These are phyloP conservation scores for Dromas ardeola DNA, from an alignment of 2,113 vertebrate genomes.

Conservation along the genomic window DNA sequence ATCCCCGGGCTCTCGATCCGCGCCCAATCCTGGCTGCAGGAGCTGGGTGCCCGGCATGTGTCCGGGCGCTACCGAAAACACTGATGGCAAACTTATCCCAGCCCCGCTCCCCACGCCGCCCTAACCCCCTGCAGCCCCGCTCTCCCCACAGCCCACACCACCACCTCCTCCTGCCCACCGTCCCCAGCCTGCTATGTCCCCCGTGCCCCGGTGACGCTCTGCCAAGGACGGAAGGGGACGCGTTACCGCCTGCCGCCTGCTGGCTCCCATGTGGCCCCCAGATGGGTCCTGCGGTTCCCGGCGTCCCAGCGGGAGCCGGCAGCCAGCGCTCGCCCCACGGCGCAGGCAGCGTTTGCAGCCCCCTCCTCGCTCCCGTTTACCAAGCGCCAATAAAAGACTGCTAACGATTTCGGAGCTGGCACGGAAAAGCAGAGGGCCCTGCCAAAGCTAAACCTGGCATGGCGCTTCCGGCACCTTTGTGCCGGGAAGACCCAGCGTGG, in stretches of 20 bases:
- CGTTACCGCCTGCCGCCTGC: not conserved
- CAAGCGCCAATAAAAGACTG: not conserved
- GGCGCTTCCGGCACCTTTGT: fast-evolving
- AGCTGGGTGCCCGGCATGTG: not conserved
- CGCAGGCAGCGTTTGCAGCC: not conserved
- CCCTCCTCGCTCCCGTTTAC: not conserved
- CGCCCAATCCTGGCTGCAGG: not conserved
- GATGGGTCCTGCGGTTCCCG: not conserved
- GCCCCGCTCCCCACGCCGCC: fast-evolving
- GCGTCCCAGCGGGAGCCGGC: not conserved
- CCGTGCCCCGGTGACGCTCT: not conserved
- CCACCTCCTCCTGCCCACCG: not conserved
- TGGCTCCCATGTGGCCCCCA: slow-evolving; percentile 7
- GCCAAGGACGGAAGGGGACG: not conserved
- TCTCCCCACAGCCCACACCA: not conserved
- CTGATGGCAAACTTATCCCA: not conserved
- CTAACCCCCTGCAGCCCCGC: not conserved
- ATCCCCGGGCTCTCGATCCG: not conserved
- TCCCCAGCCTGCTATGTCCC: not conserved
- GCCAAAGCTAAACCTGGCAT: not conserved
- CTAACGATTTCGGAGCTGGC: not conserved
- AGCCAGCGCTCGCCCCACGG: not conserved
- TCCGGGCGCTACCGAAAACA: not conserved
- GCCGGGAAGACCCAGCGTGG: fast-evolving
- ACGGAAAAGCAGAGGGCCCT: not conserved